Evolutionary conservation across 92 coral and sea anemone species (phyloP), one percentile per base, ranked within the genome.

Genomic region (Ricordea florida): DNA sequence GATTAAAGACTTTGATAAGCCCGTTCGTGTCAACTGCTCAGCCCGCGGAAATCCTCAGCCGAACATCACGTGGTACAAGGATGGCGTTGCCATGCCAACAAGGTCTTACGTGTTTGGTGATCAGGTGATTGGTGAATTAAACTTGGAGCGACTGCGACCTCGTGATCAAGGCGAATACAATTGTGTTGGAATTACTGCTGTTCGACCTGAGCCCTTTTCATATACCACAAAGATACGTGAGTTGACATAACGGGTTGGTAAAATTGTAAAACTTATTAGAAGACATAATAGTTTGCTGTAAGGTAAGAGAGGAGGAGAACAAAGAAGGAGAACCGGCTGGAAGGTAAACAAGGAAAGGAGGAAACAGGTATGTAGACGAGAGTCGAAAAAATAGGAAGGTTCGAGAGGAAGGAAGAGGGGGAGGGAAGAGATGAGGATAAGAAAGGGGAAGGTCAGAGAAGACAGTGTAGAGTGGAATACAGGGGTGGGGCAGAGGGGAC

Each of bases 151-250:
- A 15, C 40, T 88, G 8, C 42, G 83, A 16, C 90, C 94, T 25
- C 65, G 66, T 35, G 97, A 88, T 37, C 91, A 85, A 60, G 98
- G 97, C 13, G 87, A 44, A 3, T 94, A 94, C 69, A 83, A 58
- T 11, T 94, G 98, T 35, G 59, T 68, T 5, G 93, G 93, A 23
- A 36, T 55, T 0, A 81, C 92, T 10, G 45, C 67, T 33, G 23
- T 87, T 57, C 22, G 68, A 5, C 42, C 43, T 2, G 59, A 69
- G 20, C 84, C 85, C 0, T 66, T 76, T 35, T 62, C 71, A 3
- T 87, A 87, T 65, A 51, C 61, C 5, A 87, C 92, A 10, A 35
- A 42, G 23, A 69, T 87, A 15, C 47, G 92, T 87, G 31, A 81
- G 92, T 48, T 61, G 17, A 5, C 11, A 4, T n/a, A n/a, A n/a